Evolutionary conservation across 2,113 vertebrate species (phyloP).

Genomic region (Callionymus lyra): DNA sequence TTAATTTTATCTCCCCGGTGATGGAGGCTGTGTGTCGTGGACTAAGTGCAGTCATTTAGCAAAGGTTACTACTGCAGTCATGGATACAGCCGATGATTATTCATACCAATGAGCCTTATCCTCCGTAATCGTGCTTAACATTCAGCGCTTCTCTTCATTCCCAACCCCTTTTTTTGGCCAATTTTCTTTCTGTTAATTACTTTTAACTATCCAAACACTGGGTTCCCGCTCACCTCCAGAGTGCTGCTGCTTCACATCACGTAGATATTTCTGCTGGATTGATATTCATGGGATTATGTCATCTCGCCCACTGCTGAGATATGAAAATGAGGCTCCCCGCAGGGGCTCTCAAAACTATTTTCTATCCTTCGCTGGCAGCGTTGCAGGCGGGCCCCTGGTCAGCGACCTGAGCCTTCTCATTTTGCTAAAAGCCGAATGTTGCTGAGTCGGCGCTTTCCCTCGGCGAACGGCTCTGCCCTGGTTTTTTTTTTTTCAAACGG

Average conservation of each 20-base stretch:
- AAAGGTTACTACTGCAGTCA: conserved; percentile 52
- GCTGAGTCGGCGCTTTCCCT: conserved; percentile 40
- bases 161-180: conserved; percentile 8
- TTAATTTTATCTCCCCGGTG: conserved; percentile 45
- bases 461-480: conserved; percentile 31
- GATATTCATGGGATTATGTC: conserved; percentile 23
- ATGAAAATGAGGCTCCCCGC: conserved; percentile 38
- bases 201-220: conserved; percentile 15
- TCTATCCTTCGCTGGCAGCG: conserved; percentile 29
- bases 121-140: conserved; percentile 18
- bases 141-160: conserved; percentile 16
- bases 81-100: conserved; percentile 45
- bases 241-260: conserved; percentile 6
- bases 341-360: conserved; percentile 44
- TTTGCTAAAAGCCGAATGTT: conserved; percentile 42
- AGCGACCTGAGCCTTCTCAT: conserved; percentile 31
- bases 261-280: background rate
- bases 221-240: too few species aligned
- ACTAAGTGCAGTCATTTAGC: conserved; percentile 54
- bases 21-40: conserved; percentile 36
- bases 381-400: conserved; percentile 25
- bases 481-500: conserved; percentile 33
- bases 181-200: conserved; percentile 10
- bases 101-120: conserved; percentile 48
- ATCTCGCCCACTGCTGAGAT: conserved; percentile 17